phyloP scores from a whole-genome alignment of 2,113 vertebrate genomes.

The Ascaphus truei region DNA sequence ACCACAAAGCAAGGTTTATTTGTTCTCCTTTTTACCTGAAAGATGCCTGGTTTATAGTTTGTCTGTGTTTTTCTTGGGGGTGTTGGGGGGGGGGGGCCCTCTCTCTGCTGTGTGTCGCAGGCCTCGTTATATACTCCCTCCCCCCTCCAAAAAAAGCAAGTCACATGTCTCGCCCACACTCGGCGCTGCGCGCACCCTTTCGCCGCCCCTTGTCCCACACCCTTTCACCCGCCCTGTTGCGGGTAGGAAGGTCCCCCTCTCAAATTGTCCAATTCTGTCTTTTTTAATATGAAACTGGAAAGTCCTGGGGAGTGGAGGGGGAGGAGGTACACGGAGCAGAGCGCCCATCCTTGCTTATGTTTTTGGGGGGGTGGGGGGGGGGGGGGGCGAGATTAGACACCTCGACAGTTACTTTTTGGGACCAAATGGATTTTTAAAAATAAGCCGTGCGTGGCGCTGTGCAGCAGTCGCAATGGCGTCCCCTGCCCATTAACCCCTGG shows the following conservation, averaged over 20 bases:
- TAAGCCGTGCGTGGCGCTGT: neutral
- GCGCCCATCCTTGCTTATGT: no score
- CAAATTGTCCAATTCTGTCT: no score
- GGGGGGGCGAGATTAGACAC: no score
- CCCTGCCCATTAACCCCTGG: neutral
- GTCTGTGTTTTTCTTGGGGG: neutral
- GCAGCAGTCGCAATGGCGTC: neutral
- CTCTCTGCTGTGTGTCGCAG: neutral
- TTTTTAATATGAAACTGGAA: no score
- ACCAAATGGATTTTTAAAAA: no score
- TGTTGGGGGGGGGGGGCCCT: no score
- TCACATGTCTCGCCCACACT: conserved; percentile 16
- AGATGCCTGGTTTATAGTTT: neutral
- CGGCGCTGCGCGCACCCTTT: neutral
- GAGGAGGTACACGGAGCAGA: no score
- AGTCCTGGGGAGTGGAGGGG: no score
- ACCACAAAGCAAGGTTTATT: neutral
- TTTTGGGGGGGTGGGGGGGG: no score
- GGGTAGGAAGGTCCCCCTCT: no score
- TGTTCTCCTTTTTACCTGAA: neutral
- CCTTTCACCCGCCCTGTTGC: conserved; percentile 27
- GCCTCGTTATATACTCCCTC: no score
- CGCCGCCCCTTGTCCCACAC: conserved; percentile 15
- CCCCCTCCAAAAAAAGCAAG: conserved; percentile 14
- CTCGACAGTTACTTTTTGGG: no score